Evolutionary conservation across 2,888 invertebrate species (phyloP), one percentile per base, ranked within the genome.

Genomic region (Thyatira batis): DNA sequence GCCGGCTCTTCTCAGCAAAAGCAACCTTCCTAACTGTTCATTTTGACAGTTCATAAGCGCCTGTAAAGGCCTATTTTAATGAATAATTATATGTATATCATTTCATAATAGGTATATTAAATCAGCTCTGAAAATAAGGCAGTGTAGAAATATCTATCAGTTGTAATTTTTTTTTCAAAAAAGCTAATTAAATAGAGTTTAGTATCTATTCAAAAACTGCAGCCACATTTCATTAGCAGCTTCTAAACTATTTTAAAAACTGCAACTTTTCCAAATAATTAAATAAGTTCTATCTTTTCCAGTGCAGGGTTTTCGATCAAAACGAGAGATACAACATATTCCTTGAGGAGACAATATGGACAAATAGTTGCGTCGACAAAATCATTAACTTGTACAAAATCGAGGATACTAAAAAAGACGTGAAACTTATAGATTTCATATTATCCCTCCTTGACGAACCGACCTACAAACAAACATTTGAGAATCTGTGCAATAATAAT

Each of bases 221-320:
- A n/a, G n/a, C n/a, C n/a, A n/a, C n/a, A n/a, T n/a, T n/a, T n/a
- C n/a, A n/a, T n/a, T n/a, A n/a, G n/a, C n/a, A n/a, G n/a, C n/a
- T n/a, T n/a, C n/a, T n/a, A n/a, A n/a, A n/a, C n/a, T n/a, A n/a
- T n/a, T n/a, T n/a, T n/a, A n/a, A n/a, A n/a, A n/a, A n/a, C n/a
- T n/a, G n/a, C n/a, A n/a, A n/a, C n/a, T n/a, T n/a, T n/a, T n/a
- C n/a, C n/a, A n/a, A n/a, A n/a, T 43, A 17, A 5, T 43, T n/a
- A 44, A 10, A 13, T 11, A 21, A 30, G 25, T 43, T 17, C 44
- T 28, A 5, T 28, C 50, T 54, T 30, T 79, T 85, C 45, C 85
- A 93, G 92, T 92, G 90, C 49, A 85, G 94, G 68, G 93, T 95
- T 0, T 95, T 95, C 77, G 95, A 95, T 63, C 93, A 93, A 69